Percentiles rank a stretch among this genome's conserved stretches.
phyloP scores from a whole-genome alignment of 2,113 vertebrate species.

The Cochlearius cochlearius region DNA sequence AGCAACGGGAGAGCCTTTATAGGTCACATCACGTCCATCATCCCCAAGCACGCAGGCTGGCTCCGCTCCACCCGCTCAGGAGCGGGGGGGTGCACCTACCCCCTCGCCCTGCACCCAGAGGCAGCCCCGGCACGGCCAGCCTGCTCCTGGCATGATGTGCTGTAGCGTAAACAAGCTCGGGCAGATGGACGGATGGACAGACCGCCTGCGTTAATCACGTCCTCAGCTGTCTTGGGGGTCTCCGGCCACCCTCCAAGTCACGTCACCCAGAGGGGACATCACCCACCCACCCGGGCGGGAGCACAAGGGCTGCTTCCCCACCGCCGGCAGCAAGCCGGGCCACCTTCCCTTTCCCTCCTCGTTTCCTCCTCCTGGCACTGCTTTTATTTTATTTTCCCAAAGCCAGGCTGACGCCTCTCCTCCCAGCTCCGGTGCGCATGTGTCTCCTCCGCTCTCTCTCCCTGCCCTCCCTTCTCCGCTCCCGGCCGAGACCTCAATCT shows the following conservation, averaged over 20 bases:
- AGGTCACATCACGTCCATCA: constrained; percentile 35
- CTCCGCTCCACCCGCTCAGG: not conserved
- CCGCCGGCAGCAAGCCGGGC: not conserved
- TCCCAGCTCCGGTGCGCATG: not conserved
- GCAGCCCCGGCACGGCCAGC: fast-evolving
- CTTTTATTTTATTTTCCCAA: not conserved
- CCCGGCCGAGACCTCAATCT: not conserved
- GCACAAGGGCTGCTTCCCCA: not conserved
- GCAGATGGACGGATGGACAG: not conserved
- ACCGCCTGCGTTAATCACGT: not conserved
- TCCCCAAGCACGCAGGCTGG: not conserved
- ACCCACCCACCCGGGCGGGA: fast-evolving
- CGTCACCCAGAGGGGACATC: not conserved
- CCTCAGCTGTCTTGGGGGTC: not conserved
- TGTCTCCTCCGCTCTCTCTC: not conserved
- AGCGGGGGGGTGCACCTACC: fast-evolving
- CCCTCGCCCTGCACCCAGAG: not conserved
- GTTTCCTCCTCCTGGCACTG: not conserved
- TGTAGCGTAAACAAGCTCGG: not conserved
- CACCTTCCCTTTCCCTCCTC: not conserved
- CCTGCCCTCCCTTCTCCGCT: not conserved
- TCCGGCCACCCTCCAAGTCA: not conserved
- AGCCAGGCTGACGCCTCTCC: not conserved
- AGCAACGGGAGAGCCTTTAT: constrained; percentile 32
- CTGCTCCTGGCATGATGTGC: fast-evolving